phyloP scores from a whole-genome alignment of 1,140 invertebrate genomes.

The Temnothorax longispinosus region DNA sequence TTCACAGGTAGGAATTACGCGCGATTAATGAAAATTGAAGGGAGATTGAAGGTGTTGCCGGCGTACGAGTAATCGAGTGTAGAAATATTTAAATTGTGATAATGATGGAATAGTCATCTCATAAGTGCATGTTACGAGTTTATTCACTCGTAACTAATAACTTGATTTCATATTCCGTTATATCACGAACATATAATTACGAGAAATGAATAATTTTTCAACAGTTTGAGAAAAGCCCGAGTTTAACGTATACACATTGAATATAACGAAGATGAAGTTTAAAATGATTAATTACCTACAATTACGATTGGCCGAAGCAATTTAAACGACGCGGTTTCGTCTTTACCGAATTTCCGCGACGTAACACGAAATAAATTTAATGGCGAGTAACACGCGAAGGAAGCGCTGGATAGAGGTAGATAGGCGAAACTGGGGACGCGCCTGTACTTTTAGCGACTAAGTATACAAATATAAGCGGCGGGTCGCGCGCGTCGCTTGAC shows the following conservation, averaged over 20 bases:
- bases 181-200: constrained; percentile 39
- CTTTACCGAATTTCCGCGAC: not conserved
- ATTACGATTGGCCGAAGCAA: not conserved
- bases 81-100: constrained; percentile 61
- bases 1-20: constrained; percentile 46
- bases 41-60: constrained; percentile 33
- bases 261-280: not conserved
- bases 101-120: constrained; percentile 54
- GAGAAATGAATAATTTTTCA: constrained; percentile 37
- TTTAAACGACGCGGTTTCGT: constrained; percentile 12
- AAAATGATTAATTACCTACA: not conserved
- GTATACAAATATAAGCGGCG: constrained; percentile 43
- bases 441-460: constrained; percentile 15
- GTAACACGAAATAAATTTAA: constrained; percentile 13
- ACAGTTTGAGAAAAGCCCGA: constrained; percentile 11
- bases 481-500: constrained; percentile 23
- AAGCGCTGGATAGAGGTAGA: not conserved
- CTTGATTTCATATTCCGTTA: constrained; percentile 61
- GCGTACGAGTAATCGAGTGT: constrained; percentile 41
- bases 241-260: not conserved
- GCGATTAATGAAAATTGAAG: constrained; percentile 60
- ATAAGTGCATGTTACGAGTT: constrained; percentile 55
- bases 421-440: not conserved
- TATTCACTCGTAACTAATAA: constrained; percentile 59
- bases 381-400: not conserved